Conservation (phyloP, 2,113 vertebrate species). For the Phodopus roborovskii region DNA sequence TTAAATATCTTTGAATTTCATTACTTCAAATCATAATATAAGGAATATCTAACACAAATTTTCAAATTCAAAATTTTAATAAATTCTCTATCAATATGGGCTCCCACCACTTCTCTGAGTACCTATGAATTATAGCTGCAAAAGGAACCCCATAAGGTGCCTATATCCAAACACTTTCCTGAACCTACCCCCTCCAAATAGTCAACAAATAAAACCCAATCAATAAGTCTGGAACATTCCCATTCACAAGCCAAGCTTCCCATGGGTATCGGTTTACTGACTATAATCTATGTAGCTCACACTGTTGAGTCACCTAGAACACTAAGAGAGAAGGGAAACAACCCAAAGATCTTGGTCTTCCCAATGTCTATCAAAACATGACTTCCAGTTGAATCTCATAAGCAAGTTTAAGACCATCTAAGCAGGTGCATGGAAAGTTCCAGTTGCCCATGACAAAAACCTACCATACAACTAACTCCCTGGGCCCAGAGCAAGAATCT, state of each 20-base stretch:
- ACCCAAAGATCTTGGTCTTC: background rate
- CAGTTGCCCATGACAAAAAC: background rate
- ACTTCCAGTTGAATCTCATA: background rate
- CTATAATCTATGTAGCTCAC: background rate
- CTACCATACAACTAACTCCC: background rate
- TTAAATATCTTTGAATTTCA: background rate
- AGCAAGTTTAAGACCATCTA: background rate
- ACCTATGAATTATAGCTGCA: background rate
- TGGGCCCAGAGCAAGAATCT: background rate
- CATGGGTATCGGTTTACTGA: background rate
- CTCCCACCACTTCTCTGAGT: background rate
- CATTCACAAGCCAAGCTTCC: background rate
- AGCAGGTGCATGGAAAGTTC: background rate
- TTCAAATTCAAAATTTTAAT: constrained; percentile 45
- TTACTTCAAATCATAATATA: background rate
- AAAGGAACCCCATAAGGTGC: background rate
- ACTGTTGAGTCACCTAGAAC: background rate
- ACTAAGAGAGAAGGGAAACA: no score
- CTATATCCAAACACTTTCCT: background rate
- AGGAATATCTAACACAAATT: background rate
- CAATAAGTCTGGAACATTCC: background rate
- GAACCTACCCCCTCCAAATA: background rate
- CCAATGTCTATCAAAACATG: background rate
- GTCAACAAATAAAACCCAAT: background rate
- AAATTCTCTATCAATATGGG: background rate